A percentile compares a stretch with the other conserved stretches of the same genome.
Evolutionary conservation across 2,888 invertebrate species (phyloP).

Genomic region (Megaustenia siamemsis): DNA sequence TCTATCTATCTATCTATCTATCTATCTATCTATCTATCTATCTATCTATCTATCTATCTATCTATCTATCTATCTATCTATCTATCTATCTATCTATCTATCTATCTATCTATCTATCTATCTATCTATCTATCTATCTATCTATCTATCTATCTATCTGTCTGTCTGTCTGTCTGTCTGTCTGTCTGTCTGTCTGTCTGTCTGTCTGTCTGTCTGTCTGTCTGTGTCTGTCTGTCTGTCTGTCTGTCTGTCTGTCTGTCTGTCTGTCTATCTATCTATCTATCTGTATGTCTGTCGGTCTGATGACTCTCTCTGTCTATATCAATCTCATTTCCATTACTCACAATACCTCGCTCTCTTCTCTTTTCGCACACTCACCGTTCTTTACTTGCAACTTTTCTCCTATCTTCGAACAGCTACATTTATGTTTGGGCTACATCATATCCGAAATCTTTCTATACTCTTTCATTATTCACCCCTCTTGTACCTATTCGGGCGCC

Average conservation of each 20-base stretch:
- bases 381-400: too few species aligned
- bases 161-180: too few species aligned
- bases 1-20: slow-evolving; percentile 22
- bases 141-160: slow-evolving; percentile 22
- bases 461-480: too few species aligned
- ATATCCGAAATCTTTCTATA: too few species aligned
- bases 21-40: slow-evolving; percentile 3
- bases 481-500: too few species aligned
- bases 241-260: slow-evolving; percentile 6
- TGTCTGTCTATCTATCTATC: slow-evolving; percentile 16
- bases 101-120: slow-evolving; percentile 6
- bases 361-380: neutral
- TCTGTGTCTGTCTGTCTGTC: neutral
- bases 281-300: slow-evolving; percentile 8
- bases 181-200: neutral
- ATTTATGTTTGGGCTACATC: too few species aligned
- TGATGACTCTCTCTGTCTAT: slow-evolving; percentile 8
- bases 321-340: neutral
- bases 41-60: neutral
- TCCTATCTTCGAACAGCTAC: too few species aligned
- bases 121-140: slow-evolving; percentile 22
- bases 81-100: slow-evolving; percentile 6
- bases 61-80: neutral
- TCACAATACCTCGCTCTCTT: neutral
- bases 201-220: neutral